Base-by-base conservation (phyloP, 1,140 invertebrate species). In the Drosophila mayri region DNA sequence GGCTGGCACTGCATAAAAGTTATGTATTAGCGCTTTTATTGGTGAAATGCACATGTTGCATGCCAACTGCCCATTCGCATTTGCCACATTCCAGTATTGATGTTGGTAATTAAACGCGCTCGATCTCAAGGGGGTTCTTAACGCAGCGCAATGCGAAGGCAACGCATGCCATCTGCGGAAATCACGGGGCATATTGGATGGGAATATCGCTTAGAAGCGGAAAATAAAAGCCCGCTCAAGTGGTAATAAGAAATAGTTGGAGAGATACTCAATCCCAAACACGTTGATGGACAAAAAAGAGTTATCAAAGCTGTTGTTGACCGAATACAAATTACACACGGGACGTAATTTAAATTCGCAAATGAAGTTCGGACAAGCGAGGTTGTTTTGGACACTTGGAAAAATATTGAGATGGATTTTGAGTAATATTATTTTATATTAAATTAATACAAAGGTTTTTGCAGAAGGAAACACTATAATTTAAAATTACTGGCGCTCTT, bases 1-100 rank as follows among this genome's bases (percentile, higher is more conserved):
- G 73, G 74, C 74, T 65, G 61, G 22, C 49, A 57, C 49, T 76
- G 61, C 43, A 55, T 54, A 76, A 75, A 75, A 75, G 71, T 75
- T 75, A 76, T 76, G 81, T 70, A 88, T 87, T 87, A 87, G 73
- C 83, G 83, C 76, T 70, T 80, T 87, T 83, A 88, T 88, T 88
- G 72, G 80, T 66, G 64, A 87, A 87, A 87, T 87, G 85, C 61
- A 60, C 65, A 71, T 74, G 64, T 87, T 68, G 84, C 84, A 87
- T 87, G 84, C 68, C 79, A 82, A 75, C 43, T 57, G 76, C 76
- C 59, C 84, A 76, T 87, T 54, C 66, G 58, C 40, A 61, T 62
- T 44, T 55, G 57, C 68, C 43, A 52, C 58, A 50, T 71, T 63
- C 44, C 47, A 49, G 37, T 47, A 54, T 49, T 57, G 49, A 79